phyloP scores from a whole-genome alignment of 2,888 invertebrate genomes.

The Digitonthophagus gazella region DNA sequence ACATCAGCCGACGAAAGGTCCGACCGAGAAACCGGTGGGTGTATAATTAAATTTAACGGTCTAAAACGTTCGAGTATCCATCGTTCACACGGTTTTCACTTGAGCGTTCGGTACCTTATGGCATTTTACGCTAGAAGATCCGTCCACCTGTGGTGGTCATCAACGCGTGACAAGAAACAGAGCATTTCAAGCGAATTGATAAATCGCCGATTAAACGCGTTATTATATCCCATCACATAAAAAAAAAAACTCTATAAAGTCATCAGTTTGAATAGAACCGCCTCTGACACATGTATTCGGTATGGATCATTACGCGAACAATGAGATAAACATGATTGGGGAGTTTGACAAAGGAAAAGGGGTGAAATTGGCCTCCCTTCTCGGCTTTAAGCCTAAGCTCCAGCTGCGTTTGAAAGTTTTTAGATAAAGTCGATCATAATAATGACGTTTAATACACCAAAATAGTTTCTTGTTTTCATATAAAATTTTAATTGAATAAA shows the following conservation, averaged over 20 bases:
- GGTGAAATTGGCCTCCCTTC: background rate
- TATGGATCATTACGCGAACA: conserved; percentile 41
- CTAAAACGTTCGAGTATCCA: background rate
- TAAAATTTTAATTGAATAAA: too few relatives aligned
- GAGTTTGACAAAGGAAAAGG: background rate
- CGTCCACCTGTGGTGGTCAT: background rate
- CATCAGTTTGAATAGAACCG: conserved; percentile 34
- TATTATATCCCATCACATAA: background rate
- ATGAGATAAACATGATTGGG: conserved; percentile 41
- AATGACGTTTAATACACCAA: too few relatives aligned
- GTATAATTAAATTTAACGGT: background rate
- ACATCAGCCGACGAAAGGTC: conserved; percentile 60
- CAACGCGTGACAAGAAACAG: background rate
- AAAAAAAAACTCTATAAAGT: conserved; percentile 8
- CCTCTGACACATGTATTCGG: conserved; percentile 48
- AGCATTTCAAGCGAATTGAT: background rate
- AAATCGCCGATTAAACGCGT: background rate
- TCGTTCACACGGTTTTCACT: background rate
- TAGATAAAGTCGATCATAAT: too few relatives aligned
- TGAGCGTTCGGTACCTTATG: background rate
- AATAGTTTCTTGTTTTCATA: too few relatives aligned
- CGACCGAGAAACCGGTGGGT: conserved; percentile 63
- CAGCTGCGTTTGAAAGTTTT: too few relatives aligned
- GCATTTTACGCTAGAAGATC: background rate
- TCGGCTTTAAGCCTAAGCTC: background rate